Evolutionary conservation across 2,797 vertebrate genomes (phyloP).

Genomic region (Pristis pectinata): DNA sequence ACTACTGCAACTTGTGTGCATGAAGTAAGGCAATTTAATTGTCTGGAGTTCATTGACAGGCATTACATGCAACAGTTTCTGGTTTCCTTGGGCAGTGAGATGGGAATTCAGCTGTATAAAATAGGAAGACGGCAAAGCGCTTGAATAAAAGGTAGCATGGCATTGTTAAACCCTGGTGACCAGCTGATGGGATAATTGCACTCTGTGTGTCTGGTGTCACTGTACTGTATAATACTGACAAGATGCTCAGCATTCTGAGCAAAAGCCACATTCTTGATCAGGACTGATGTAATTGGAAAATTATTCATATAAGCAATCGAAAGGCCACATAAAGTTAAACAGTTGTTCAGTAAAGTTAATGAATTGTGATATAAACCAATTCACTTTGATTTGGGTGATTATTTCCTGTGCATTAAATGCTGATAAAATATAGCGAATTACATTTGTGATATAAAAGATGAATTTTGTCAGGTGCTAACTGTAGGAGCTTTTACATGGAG

Average conservation of each 20-base stretch:
- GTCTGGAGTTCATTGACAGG: background rate
- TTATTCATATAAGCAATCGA: slow-evolving; percentile 26
- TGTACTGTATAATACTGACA: background rate
- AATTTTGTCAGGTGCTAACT: background rate
- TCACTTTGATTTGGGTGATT: background rate
- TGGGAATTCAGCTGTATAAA: background rate
- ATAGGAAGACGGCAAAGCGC: background rate
- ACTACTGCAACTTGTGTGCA: background rate
- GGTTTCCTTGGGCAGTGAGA: background rate
- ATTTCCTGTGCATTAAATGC: slow-evolving; percentile 5
- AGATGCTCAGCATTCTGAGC: background rate
- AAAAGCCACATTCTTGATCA: background rate
- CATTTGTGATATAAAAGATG: background rate
- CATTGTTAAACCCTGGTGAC: too few relatives aligned
- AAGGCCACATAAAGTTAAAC: slow-evolving; percentile 25
- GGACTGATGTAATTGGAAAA: background rate
- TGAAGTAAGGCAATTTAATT: background rate
- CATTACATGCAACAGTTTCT: background rate
- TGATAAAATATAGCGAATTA: background rate
- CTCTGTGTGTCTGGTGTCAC: background rate
- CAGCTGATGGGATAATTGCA: background rate
- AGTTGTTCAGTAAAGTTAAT: slow-evolving; percentile 31
- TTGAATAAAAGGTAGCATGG: background rate
- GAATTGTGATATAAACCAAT: slow-evolving; percentile 30
- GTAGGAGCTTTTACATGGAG: background rate